Base-by-base conservation (phyloP, 2,888 invertebrate genomes). In the Parnassius apollo region DNA sequence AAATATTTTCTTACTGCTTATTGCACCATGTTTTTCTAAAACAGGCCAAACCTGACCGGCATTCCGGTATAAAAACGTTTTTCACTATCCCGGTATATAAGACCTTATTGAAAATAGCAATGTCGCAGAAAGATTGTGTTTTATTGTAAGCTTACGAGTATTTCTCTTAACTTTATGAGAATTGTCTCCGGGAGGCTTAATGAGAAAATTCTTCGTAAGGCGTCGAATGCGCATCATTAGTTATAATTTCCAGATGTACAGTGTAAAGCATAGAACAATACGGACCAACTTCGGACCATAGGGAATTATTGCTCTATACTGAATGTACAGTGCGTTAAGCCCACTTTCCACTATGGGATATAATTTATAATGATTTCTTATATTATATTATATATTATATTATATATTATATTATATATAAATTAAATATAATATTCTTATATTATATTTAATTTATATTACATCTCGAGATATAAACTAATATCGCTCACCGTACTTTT, bases 31-130 rank as follows among this genome's bases (percentile, higher is more conserved):
- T 71, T 68, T 51, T 35, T 42, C 59, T 51, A 59, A 63, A 59
- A 59, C 55, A 54, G 60, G 62, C 65, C 72, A 70, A 72, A 71
- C 72, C 68, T 65, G 68, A 72, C 74, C 73, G 76, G 78, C 77
- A 84, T 82, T 82, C 82, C 78, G 72, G 84, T 81, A 82, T 87
- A 88, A 87, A 88, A 89, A 88, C 87, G 88, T 89, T 88, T 88
- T 88, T 88, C 88, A 88, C 88, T 88, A 87, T 81, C 77, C 75
- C 74, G 68, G 73, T 72, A 77, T 79, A 74, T 79, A 78, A 80
- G 73, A 80, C 85, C 83, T 87, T 88, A 89, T 88, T 88, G 88
- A 87, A 88, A 86, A 86, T 84, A 87, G 84, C 83, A 81, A 81
- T 84, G 84, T 86, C 85, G 75, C 75, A 63, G 68, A 65, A 63